A percentile compares a stretch with the other conserved stretches of the same genome.
Evolutionary conservation across 2,888 invertebrate species (phyloP).

Genomic region (Hyposoter dolosus): DNA sequence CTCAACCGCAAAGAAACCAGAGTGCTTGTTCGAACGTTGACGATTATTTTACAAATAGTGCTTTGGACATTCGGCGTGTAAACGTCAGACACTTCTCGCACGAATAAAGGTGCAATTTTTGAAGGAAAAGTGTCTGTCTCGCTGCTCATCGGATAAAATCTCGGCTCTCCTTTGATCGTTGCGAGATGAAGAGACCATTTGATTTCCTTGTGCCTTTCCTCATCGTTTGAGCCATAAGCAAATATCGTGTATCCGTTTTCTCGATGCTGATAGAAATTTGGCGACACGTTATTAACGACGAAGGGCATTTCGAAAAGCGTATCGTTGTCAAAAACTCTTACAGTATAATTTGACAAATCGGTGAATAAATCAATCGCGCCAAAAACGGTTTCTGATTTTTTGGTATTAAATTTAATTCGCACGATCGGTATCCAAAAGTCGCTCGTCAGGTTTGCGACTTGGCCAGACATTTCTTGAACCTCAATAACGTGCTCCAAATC

Average conservation of each 20-base stretch:
- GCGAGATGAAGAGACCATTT: slow-evolving; percentile 74
- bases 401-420: slow-evolving; percentile 70
- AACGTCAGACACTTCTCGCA: slow-evolving; percentile 69
- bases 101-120: slow-evolving; percentile 42
- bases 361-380: slow-evolving; percentile 71
- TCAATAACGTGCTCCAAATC: slow-evolving; percentile 74
- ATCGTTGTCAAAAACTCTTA: slow-evolving; percentile 76
- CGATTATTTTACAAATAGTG: slow-evolving; percentile 69
- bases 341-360: slow-evolving; percentile 66
- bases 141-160: slow-evolving; percentile 62
- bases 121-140: slow-evolving; percentile 17
- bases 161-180: slow-evolving; percentile 73
- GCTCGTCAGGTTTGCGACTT: slow-evolving; percentile 30
- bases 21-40: slow-evolving; percentile 38
- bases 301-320: slow-evolving; percentile 70
- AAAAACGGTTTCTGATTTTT: slow-evolving; percentile 30
- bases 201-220: slow-evolving; percentile 63
- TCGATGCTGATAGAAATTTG: slow-evolving; percentile 65
- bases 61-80: slow-evolving; percentile 74
- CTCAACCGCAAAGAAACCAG: slow-evolving; percentile 71
- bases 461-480: slow-evolving; percentile 69
- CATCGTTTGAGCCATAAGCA: slow-evolving; percentile 74
- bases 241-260: slow-evolving; percentile 76
- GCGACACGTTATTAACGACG: slow-evolving; percentile 68
- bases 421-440: slow-evolving; percentile 75